Conservation (phyloP, 1,140 invertebrate genomes). For the Camponotus floridanus region DNA sequence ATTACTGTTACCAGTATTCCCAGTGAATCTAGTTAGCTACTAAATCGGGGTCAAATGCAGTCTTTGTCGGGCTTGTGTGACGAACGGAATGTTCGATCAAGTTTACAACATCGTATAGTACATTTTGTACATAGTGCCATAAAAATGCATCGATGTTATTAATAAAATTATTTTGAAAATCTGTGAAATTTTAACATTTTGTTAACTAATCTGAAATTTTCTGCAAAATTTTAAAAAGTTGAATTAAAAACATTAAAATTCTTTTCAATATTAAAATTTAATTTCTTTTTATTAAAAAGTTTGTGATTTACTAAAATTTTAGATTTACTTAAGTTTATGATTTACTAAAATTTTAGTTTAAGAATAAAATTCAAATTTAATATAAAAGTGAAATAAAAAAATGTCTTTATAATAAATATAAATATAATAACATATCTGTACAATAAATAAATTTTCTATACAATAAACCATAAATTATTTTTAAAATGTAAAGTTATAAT, state of each 20-base stretch:
- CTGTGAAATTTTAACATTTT: conserved; percentile 28
- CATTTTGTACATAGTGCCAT: background rate
- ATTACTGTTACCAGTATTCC: background rate
- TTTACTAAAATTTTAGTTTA: background rate
- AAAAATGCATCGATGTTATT: background rate
- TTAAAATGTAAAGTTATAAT: background rate
- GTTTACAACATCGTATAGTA: background rate
- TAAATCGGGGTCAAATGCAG: conserved; percentile 5
- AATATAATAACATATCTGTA: too few species aligned
- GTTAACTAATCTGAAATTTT: background rate
- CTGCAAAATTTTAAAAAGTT: background rate
- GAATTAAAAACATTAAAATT: conserved; percentile 1
- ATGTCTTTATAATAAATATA: background rate
- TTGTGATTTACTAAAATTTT: background rate
- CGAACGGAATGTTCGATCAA: background rate
- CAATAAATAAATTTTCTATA: background rate
- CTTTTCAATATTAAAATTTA: background rate
- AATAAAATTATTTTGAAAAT: background rate
- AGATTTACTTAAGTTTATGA: background rate
- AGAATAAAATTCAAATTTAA: background rate
- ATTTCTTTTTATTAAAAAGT: background rate
- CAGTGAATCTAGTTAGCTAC: background rate
- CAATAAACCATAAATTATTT: background rate
- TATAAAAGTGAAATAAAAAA: background rate
- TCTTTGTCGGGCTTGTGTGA: conserved; percentile 5